Evolutionary conservation across 2,113 vertebrate genomes (phyloP).

Genomic region (Myanophis thanlyinensis): DNA sequence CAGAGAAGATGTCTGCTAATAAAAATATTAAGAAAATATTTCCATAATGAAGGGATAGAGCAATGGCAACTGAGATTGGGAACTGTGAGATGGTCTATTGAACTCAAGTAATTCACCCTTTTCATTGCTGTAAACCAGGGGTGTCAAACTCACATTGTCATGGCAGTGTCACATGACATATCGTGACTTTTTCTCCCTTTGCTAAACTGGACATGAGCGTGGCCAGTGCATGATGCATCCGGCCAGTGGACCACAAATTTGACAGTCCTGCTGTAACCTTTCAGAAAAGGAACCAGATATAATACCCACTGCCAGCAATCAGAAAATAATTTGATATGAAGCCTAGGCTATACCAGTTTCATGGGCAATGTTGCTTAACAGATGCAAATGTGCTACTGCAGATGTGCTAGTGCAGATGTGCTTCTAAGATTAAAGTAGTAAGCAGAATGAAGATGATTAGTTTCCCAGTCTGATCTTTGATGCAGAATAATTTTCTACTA

Average conservation of each 20-base stretch:
- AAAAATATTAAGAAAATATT: neutral
- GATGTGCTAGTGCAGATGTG: neutral
- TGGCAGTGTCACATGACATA: too few relatives aligned
- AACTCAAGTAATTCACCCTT: neutral
- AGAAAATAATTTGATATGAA: neutral
- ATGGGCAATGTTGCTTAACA: neutral
- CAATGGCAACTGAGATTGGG: neutral
- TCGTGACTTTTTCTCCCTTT: too few relatives aligned
- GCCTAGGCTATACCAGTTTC: neutral
- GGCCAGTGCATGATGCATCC: too few relatives aligned
- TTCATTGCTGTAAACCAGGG: neutral
- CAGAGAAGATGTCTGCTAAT: neutral
- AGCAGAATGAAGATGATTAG: neutral
- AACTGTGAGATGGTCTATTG: neutral
- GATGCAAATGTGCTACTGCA: neutral
- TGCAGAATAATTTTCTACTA: neutral
- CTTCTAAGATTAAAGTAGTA: neutral
- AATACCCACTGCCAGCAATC: neutral
- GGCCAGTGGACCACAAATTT: too few relatives aligned
- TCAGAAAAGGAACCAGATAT: neutral
- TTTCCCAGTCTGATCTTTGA: neutral
- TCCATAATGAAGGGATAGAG: neutral
- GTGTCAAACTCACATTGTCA: too few relatives aligned
- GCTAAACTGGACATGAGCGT: too few relatives aligned
- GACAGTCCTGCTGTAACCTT: neutral